Evolutionary conservation across 2,797 vertebrate species (phyloP).

Genomic region (Eulemur coronatus): DNA sequence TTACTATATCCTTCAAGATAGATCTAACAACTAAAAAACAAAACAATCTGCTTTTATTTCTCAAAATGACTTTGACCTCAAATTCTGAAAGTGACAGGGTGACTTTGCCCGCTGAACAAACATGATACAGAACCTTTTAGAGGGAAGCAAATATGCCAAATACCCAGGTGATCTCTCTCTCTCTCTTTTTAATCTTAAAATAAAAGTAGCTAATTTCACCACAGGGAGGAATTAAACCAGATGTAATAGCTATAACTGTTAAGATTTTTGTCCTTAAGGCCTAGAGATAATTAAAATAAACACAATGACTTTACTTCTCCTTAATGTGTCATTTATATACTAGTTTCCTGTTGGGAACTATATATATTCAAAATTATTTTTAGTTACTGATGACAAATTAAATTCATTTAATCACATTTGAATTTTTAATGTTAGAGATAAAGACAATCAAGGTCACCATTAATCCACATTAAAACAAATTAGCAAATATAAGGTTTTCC

Average conservation of each 20-base stretch:
- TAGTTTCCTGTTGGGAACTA: slow-evolving; percentile 31
- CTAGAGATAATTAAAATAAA: slow-evolving; percentile 70
- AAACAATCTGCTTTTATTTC: slow-evolving; percentile 31
- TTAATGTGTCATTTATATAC: slow-evolving; percentile 51
- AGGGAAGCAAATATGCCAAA: neutral
- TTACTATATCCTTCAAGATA: neutral
- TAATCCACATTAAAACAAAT: neutral
- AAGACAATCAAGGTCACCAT: neutral
- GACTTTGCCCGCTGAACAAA: slow-evolving; percentile 46
- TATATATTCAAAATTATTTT: slow-evolving; percentile 10
- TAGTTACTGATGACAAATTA: slow-evolving; percentile 47
- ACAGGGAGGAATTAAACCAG: slow-evolving; percentile 49
- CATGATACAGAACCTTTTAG: neutral
- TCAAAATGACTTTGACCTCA: slow-evolving; percentile 56
- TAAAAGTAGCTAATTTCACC: slow-evolving; percentile 52
- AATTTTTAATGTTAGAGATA: slow-evolving; percentile 46
- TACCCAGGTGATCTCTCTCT: slow-evolving; percentile 11
- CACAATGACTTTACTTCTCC: neutral
- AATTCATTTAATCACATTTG: neutral
- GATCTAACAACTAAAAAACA: neutral
- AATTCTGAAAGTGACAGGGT: slow-evolving; percentile 20
- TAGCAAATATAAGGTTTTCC: neutral
- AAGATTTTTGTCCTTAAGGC: slow-evolving; percentile 58
- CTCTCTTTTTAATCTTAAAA: slow-evolving; percentile 11
- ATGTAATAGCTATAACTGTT: neutral